Percentiles rank a stretch among this genome's conserved stretches.
These are phyloP conservation scores for Cloeon dipterum DNA, from an alignment of 2,888 invertebrate genomes.

Conservation along the genomic window DNA sequence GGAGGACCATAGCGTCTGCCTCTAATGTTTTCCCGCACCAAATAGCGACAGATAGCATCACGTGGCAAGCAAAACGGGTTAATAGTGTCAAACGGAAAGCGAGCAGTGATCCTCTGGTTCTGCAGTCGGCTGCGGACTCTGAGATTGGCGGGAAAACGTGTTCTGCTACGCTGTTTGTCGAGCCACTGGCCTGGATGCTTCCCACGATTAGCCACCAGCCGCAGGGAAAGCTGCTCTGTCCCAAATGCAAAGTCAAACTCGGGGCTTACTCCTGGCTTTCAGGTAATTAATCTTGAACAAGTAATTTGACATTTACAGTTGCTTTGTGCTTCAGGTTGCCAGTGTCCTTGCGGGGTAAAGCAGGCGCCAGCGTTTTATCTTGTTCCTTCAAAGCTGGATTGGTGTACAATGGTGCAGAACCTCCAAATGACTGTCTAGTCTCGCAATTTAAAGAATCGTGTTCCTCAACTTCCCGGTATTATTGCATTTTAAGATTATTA, in stretches of 20 bases:
- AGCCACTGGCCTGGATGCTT: conserved; percentile 75
- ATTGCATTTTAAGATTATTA: too few relatives aligned
- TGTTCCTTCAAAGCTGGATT: conserved; percentile 74
- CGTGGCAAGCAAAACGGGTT: not conserved
- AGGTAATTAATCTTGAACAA: too few relatives aligned
- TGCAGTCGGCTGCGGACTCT: not conserved
- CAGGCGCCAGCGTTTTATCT: conserved; percentile 82
- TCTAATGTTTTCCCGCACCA: conserved; percentile 53
- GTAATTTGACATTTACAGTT: too few relatives aligned
- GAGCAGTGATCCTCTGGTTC: not conserved
- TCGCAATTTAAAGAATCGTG: too few relatives aligned
- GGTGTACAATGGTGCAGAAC: conserved; percentile 70
- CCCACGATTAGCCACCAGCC: conserved; percentile 37
- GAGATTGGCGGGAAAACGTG: conserved; percentile 21
- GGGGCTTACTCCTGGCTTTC: conserved; percentile 82
- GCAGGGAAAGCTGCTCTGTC: conserved; percentile 67
- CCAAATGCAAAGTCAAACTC: conserved; percentile 62
- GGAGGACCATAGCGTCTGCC: conserved; percentile 56
- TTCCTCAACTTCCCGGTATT: too few relatives aligned
- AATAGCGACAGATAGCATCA: not conserved
- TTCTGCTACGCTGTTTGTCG: conserved; percentile 57
- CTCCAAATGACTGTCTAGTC: conserved; percentile 47
- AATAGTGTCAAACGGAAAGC: not conserved
- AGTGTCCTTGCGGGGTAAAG: conserved; percentile 75
- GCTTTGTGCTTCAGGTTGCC: conserved; percentile 59